Percentiles rank a stretch among this genome's conserved stretches.
Conservation (phyloP, 2,797 vertebrate genomes). For the Macropus fuliginosus region DNA sequence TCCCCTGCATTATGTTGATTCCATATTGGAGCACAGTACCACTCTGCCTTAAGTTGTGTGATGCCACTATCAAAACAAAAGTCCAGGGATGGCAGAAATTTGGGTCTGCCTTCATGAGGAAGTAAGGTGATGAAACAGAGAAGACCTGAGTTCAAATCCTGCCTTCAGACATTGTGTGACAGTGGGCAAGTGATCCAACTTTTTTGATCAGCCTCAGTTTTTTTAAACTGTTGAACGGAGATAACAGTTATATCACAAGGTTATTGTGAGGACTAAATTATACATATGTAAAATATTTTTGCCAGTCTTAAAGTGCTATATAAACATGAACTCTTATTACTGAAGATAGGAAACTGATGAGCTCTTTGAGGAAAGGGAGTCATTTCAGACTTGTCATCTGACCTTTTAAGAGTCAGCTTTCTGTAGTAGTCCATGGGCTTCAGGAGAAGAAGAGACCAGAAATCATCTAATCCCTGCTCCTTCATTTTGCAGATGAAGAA, state of each 20-base stretch:
- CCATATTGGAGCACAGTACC: neutral
- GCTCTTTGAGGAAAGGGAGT: neutral
- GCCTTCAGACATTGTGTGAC: neutral
- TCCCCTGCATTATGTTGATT: neutral
- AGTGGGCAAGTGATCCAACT: neutral
- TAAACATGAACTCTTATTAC: neutral
- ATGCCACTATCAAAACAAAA: neutral
- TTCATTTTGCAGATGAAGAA: neutral
- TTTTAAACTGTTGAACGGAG: neutral
- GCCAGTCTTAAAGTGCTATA: neutral
- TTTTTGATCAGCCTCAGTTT: neutral
- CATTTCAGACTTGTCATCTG: conserved; percentile 14
- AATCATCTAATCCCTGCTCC: neutral
- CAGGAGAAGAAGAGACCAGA: neutral
- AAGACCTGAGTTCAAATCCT: neutral
- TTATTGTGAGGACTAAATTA: neutral
- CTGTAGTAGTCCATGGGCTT: neutral
- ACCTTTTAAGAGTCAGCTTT: neutral
- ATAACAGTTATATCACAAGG: neutral
- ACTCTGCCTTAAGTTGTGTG: neutral
- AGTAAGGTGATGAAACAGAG: neutral
- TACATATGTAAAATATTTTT: neutral
- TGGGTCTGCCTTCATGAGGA: neutral
- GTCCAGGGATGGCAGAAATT: neutral
- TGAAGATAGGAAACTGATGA: neutral